Evolutionary conservation across 2,797 vertebrate genomes (phyloP).

Genomic region (Gadopsis bispinosus): DNA sequence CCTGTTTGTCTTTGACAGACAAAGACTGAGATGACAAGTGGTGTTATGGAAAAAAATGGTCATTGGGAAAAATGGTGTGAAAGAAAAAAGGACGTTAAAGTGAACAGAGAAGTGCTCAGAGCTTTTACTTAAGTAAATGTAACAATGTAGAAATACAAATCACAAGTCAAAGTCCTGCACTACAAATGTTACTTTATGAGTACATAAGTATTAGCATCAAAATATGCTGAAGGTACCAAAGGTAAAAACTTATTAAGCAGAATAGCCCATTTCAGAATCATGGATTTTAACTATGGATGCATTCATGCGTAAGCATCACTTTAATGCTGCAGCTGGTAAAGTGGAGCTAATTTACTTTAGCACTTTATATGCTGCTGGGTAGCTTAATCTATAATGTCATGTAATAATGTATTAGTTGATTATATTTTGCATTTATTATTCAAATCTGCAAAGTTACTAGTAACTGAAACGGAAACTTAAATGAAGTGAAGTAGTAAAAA

Average conservation of each 20-base stretch:
- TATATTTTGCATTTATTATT: no score
- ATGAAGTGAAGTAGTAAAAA: no score
- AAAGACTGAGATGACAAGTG: neutral
- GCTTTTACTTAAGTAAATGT: neutral
- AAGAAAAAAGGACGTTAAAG: neutral
- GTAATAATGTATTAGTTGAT: no score
- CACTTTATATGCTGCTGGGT: neutral
- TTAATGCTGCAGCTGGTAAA: neutral
- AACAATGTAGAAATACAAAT: neutral
- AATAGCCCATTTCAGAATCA: neutral
- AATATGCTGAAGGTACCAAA: neutral
- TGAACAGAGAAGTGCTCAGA: no score
- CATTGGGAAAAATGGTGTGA: neutral
- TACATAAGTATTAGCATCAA: no score
- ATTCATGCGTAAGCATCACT: neutral
- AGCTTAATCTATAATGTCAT: no score
- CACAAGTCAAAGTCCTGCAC: neutral
- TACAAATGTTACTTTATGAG: neutral
- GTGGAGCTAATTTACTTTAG: neutral
- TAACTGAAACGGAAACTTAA: neutral
- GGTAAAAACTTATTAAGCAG: neutral
- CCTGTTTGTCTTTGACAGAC: neutral
- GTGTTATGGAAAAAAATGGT: neutral
- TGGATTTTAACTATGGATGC: neutral
- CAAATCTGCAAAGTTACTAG: neutral